Evolutionary conservation across 1,140 invertebrate genomes (phyloP).

Genomic region (Pachyrhynchus sulphureomaculatus): DNA sequence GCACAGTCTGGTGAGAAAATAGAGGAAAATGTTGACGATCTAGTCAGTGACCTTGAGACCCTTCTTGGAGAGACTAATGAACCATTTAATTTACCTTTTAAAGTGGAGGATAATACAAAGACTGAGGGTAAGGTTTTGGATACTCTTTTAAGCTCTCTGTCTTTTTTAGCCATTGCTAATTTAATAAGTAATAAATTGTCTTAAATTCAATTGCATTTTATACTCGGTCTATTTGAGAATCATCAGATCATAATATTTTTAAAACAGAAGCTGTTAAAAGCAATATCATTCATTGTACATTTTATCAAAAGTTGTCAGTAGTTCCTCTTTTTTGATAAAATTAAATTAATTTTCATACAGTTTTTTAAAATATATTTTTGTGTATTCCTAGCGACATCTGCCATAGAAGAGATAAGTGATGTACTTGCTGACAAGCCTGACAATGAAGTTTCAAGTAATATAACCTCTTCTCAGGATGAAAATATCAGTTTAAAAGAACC

Average conservation of each 20-base stretch:
- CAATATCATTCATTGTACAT: too few relatives aligned
- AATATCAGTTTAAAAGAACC: neutral
- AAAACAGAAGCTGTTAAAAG: too few relatives aligned
- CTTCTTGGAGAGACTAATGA: conserved; percentile 43
- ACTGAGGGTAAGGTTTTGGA: neutral
- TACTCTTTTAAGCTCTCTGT: too few relatives aligned
- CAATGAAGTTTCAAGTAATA: conserved; percentile 20
- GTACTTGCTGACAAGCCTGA: neutral
- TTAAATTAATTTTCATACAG: too few relatives aligned
- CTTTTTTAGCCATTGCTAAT: too few relatives aligned
- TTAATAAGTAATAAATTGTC: too few relatives aligned
- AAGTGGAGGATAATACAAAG: neutral
- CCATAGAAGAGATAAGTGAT: neutral
- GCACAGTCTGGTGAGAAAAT: conserved; percentile 42
- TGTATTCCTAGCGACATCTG: conserved; percentile 7
- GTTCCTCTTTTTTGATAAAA: too few relatives aligned
- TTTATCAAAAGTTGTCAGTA: too few relatives aligned
- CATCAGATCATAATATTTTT: too few relatives aligned
- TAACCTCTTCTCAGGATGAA: neutral
- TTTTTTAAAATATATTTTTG: too few relatives aligned
- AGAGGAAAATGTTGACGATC: conserved; percentile 49
- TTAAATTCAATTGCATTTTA: too few relatives aligned
- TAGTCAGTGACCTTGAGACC: conserved; percentile 49
- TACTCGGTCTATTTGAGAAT: too few relatives aligned
- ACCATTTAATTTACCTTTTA: conserved; percentile 24